Evolutionary conservation across 2,888 invertebrate genomes (phyloP).

Genomic region (Trachelus stipa): DNA sequence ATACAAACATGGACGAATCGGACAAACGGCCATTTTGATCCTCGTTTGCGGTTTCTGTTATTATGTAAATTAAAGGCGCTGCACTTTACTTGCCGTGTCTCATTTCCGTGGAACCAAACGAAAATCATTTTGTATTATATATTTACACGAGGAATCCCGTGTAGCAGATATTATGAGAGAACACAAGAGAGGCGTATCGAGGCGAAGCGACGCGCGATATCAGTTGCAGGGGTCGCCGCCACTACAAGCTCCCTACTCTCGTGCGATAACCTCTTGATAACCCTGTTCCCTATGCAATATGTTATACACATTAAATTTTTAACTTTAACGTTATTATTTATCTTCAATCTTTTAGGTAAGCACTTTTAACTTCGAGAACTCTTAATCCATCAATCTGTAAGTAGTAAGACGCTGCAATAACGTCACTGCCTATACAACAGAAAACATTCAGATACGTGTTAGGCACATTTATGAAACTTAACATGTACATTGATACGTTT

Average conservation of each 20-base stretch:
- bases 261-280: conserved; percentile 33
- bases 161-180: conserved; percentile 40
- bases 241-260: conserved; percentile 47
- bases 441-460: no score
- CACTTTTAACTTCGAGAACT: neutral
- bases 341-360: neutral
- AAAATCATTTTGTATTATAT: neutral
- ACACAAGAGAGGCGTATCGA: conserved; percentile 57
- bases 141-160: conserved; percentile 31
- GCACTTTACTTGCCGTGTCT: neutral
- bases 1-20: neutral
- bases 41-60: neutral
- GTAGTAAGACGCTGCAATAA: neutral
- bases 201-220: conserved; percentile 58
- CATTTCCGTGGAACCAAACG: neutral
- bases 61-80: neutral
- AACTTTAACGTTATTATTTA: neutral
- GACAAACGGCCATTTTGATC: neutral
- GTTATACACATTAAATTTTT: conserved; percentile 1
- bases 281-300: conserved; percentile 1
- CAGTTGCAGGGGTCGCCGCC: conserved; percentile 53
- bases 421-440: neutral
- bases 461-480: no score
- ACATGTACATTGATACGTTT: no score
- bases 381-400: neutral